Base-by-base conservation (phyloP, 2,888 invertebrate genomes). In the Platycnemis pennipes region DNA sequence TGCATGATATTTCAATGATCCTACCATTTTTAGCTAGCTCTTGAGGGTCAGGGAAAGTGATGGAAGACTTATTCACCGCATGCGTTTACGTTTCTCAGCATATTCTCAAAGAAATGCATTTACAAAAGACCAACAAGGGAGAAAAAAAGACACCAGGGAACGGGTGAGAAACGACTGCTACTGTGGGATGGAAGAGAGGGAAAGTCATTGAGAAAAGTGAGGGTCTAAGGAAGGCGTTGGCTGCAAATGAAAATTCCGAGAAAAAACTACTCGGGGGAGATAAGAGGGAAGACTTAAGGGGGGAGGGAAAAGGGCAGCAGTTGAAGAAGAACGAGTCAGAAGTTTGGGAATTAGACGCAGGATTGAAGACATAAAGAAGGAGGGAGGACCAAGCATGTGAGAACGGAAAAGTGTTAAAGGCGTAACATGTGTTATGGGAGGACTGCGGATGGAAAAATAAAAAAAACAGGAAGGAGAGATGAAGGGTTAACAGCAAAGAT, bases 291-390 rank as follows among this genome's bases (percentile, higher is more conserved):
- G 16, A 26, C 19, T 63, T 3, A 37, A 37, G 37, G 77, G 77
- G n/a, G 7, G n/a, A 37, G 56, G 31, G 37, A 88, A 53, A 13
- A 45, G 87, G 87, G 26, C 63, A 56, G 37, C 45, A 63, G 37
- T 63, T 44, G 8, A 56, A 37, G 53, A 89, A 37, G 89, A 22
- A 42, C 37, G 89, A 89, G 44, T 44, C 8, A n/a, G 77, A 45
- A 45, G 63, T 91, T 44, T 63, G 42, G 56, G 91, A 91, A 91
- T 91, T 69, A 91, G 44, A 91, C 44, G 63, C 3, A 26, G 63
- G 13, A n/a, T n/a, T 26, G 42, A 63, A 42, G 89, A 49, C 16
- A n/a, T 91, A 44, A 63, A 44, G 56, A 63, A n/a, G 44, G 26
- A 16, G 77, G 11, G 37, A 77, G 8, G 77, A 11, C 77, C 77